These are phyloP conservation scores for Pipistrellus pygmaeus DNA, from an alignment of 2,797 vertebrate species.

Conservation along the genomic window DNA sequence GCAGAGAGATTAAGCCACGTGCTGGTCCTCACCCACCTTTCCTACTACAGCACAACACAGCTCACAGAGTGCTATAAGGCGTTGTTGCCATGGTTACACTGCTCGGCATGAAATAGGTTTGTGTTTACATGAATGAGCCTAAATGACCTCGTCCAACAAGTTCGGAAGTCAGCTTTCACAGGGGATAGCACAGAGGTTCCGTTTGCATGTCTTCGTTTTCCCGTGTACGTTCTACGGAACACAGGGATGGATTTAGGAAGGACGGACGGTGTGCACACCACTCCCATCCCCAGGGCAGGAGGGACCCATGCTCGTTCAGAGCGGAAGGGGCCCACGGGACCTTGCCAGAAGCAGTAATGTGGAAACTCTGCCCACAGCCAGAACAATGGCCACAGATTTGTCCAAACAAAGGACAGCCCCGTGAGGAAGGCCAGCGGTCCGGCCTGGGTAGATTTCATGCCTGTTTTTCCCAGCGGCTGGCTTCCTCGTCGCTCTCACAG, in stretches of 20 bases:
- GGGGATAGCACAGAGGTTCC: neutral
- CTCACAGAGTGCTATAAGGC: neutral
- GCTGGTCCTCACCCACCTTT: neutral
- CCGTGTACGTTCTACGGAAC: neutral
- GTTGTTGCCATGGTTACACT: slow-evolving; percentile 10
- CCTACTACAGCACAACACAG: neutral
- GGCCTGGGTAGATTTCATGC: slow-evolving; percentile 51
- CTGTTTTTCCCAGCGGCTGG: slow-evolving; percentile 65
- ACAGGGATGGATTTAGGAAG: slow-evolving; percentile 29
- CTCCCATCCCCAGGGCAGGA: neutral
- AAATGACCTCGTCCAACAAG: neutral
- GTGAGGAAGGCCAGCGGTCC: slow-evolving; percentile 60
- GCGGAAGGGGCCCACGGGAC: slow-evolving; percentile 63
- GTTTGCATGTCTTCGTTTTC: slow-evolving; percentile 44
- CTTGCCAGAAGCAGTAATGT: slow-evolving; percentile 71
- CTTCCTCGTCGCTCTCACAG: slow-evolving; percentile 75
- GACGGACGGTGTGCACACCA: neutral
- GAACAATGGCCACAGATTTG: slow-evolving; percentile 80
- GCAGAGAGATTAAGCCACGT: neutral
- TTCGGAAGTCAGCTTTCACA: slow-evolving; percentile 16
- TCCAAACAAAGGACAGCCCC: slow-evolving; percentile 79
- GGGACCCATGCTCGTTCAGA: slow-evolving; percentile 36
- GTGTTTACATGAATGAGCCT: neutral
- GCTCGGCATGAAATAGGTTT: slow-evolving; percentile 11
- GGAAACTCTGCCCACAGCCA: slow-evolving; percentile 74